These are phyloP conservation scores for Hyperoplus immaculatus DNA, from an alignment of 2,797 vertebrate genomes.

Conservation along the genomic window DNA sequence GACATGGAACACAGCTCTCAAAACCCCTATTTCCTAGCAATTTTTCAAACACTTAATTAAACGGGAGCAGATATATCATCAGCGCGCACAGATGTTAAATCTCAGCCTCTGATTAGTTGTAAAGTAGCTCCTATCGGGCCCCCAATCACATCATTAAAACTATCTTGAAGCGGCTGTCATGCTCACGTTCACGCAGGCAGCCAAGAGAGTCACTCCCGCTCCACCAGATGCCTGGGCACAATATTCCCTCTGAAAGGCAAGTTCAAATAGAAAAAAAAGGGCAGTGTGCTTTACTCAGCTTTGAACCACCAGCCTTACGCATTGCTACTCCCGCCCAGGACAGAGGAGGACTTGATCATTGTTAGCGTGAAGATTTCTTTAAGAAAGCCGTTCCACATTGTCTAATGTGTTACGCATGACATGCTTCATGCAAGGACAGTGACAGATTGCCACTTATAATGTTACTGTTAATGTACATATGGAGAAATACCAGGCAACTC, in stretches of 20 bases:
- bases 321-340: slow-evolving; percentile 34
- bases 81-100: slow-evolving; percentile 28
- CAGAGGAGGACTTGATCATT: slow-evolving; percentile 47
- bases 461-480: slow-evolving; percentile 3
- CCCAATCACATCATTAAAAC: slow-evolving; percentile 72
- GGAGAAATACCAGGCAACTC: slow-evolving; percentile 17
- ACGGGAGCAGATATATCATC: slow-evolving; percentile 7
- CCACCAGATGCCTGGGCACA: slow-evolving; percentile 66
- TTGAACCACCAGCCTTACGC: slow-evolving; percentile 65
- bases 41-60: slow-evolving; percentile 38
- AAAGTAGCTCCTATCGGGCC: slow-evolving; percentile 51
- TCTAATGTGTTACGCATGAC: slow-evolving; percentile 54
- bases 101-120: slow-evolving; percentile 32
- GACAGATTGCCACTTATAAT: slow-evolving; percentile 14
- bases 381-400: slow-evolving; percentile 45
- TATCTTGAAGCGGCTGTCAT: slow-evolving; percentile 58
- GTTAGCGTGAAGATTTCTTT: slow-evolving; percentile 51
- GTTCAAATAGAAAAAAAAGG: slow-evolving; percentile 74
- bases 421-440: slow-evolving; percentile 32
- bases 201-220: slow-evolving; percentile 50
- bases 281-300: slow-evolving; percentile 58
- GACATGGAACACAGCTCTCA: slow-evolving; percentile 15
- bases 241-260: slow-evolving; percentile 74
- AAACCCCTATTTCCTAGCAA: slow-evolving; percentile 21
- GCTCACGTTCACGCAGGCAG: slow-evolving; percentile 37